Evolutionary conservation across 1,140 invertebrate genomes (phyloP).

Genomic region (Rhyzopertha dominica): DNA sequence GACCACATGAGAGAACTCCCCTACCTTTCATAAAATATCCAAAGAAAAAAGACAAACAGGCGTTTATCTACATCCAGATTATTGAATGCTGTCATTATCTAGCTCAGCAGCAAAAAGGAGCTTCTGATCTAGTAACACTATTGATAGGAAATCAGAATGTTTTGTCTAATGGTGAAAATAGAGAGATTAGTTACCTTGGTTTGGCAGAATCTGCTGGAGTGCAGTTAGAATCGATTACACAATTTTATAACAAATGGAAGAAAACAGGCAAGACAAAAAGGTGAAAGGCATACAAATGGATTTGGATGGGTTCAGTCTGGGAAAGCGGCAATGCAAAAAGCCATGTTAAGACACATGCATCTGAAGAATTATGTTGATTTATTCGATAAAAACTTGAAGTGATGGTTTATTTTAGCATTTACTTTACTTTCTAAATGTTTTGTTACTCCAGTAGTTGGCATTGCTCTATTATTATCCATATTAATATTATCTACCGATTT

Average conservation of each 20-base stretch:
- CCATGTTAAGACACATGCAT: not conserved
- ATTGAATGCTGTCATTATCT: constrained; percentile 67
- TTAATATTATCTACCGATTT: no score
- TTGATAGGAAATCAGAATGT: constrained; percentile 50
- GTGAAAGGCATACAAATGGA: constrained; percentile 46
- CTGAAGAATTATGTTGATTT: no score
- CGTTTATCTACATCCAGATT: constrained; percentile 63
- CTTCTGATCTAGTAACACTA: constrained; percentile 55
- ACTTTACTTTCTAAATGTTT: no score
- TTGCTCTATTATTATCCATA: no score
- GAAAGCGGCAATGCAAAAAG: not conserved
- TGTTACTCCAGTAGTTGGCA: no score
- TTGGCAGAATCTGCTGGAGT: constrained; percentile 59
- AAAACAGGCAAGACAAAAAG: constrained; percentile 58
- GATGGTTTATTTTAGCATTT: no score
- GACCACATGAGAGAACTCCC: constrained; percentile 67
- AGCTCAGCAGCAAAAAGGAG: constrained; percentile 54
- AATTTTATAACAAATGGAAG: constrained; percentile 65
- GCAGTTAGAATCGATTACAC: constrained; percentile 58
- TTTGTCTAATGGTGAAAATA: constrained; percentile 34
- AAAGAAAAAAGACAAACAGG: constrained; percentile 64
- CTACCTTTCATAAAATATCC: constrained; percentile 71
- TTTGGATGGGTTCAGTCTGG: constrained; percentile 9
- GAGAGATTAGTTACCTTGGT: constrained; percentile 43
- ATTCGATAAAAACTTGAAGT: no score